Evolutionary conservation across 2,888 invertebrate genomes (phyloP).

Genomic region (Gibbula magus): DNA sequence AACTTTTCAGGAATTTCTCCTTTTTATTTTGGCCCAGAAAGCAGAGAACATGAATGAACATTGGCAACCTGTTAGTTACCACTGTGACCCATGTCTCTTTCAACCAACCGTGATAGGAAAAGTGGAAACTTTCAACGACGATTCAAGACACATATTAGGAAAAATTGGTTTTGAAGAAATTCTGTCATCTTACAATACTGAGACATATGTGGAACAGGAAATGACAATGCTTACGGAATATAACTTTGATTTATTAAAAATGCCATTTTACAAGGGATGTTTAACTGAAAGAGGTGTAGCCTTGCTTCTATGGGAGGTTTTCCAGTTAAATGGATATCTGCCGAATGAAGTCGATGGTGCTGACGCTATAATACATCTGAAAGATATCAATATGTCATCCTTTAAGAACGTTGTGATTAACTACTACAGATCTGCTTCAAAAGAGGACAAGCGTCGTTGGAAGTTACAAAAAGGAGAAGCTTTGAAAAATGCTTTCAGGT

Average conservation of each 20-base stretch:
- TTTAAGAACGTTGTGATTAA: slow-evolving; percentile 24
- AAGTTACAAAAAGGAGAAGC: slow-evolving; percentile 33
- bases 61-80: slow-evolving; percentile 18
- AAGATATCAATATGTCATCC: not conserved
- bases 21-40: not conserved
- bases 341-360: not conserved
- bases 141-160: not conserved
- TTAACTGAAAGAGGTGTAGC: not conserved
- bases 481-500: slow-evolving; percentile 36
- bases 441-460: slow-evolving; percentile 29
- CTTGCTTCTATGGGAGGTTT: not conserved
- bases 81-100: slow-evolving; percentile 27
- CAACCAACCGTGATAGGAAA: slow-evolving; percentile 16
- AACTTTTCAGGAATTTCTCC: not conserved
- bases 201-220: not conserved
- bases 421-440: slow-evolving; percentile 13
- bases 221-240: slow-evolving; percentile 7
- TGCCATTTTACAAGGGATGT: not conserved
- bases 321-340: slow-evolving; percentile 22
- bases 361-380: not conserved
- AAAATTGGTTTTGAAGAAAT: no score
- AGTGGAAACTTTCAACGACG: slow-evolving; percentile 25
- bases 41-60: not conserved
- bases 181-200: no score
- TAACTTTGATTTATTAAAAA: slow-evolving; percentile 11